Conservation (phyloP, 2,888 invertebrate genomes). For the Hetaerina titia region DNA sequence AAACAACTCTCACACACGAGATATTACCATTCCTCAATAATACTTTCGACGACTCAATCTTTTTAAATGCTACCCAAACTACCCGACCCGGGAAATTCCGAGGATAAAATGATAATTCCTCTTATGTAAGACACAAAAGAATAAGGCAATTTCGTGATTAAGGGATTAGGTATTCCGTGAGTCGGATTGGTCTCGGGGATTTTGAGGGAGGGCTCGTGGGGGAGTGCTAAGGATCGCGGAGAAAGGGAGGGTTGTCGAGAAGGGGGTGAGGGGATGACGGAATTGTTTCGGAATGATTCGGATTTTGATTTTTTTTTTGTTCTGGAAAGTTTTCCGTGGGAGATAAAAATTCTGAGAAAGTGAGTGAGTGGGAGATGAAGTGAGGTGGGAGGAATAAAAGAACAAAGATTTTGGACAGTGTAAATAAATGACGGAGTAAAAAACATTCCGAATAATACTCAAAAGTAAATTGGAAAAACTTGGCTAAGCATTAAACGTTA, state of each 20-base stretch:
- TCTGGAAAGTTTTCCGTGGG: too few relatives aligned
- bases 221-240: not conserved
- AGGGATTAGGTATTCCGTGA: slow-evolving; percentile 38
- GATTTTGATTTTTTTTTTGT: not conserved
- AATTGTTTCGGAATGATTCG: not conserved
- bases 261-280: not conserved
- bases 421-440: too few relatives aligned
- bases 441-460: too few relatives aligned
- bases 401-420: too few relatives aligned
- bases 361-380: too few relatives aligned
- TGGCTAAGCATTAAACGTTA: too few relatives aligned
- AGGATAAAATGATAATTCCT: slow-evolving; percentile 4
- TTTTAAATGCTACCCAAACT: slow-evolving; percentile 23
- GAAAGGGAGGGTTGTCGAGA: not conserved
- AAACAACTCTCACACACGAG: slow-evolving; percentile 44
- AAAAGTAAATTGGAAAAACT: too few relatives aligned
- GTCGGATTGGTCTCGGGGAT: not conserved
- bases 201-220: not conserved
- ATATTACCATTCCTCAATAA: slow-evolving; percentile 51
- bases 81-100: not conserved
- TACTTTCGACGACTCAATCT: slow-evolving; percentile 30
- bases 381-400: too few relatives aligned
- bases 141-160: slow-evolving; percentile 46
- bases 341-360: too few relatives aligned
- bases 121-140: not conserved